These are phyloP conservation scores for Idaea biselata DNA, from an alignment of 2,888 invertebrate species.

Conservation along the genomic window DNA sequence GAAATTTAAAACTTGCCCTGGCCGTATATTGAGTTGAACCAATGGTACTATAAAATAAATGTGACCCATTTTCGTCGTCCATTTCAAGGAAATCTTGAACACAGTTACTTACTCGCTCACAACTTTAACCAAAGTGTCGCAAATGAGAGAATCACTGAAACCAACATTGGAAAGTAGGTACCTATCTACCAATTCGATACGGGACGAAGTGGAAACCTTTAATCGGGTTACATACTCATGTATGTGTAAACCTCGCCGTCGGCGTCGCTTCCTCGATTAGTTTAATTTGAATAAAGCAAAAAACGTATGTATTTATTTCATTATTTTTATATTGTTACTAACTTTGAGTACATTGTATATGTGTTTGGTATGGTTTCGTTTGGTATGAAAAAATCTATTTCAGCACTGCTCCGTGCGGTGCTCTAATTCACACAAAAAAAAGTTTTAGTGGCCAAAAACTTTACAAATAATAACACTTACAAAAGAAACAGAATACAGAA, in stretches of 20 bases:
- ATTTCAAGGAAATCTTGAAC: neutral
- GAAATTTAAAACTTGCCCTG: too few relatives aligned
- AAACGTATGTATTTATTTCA: too few relatives aligned
- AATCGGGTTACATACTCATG: neutral
- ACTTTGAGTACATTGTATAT: too few relatives aligned
- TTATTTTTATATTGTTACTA: too few relatives aligned
- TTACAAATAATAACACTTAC: too few relatives aligned
- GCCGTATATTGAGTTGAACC: neutral
- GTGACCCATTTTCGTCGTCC: neutral
- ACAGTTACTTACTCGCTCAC: neutral
- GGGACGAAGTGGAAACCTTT: neutral
- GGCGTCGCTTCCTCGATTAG: neutral
- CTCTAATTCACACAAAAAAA: too few relatives aligned
- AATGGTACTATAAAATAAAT: neutral
- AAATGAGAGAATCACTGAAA: constrained; percentile 1
- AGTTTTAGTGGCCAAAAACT: too few relatives aligned
- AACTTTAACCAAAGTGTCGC: neutral
- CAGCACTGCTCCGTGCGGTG: too few relatives aligned
- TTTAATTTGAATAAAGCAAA: too few relatives aligned
- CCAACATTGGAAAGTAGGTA: neutral
- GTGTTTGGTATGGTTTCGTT: too few relatives aligned
- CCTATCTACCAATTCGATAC: neutral
- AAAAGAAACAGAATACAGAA: too few relatives aligned
- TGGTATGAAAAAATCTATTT: too few relatives aligned
- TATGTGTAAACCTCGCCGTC: neutral